These are phyloP conservation scores for Pseudochromis fuscus DNA, from an alignment of 2,797 vertebrate genomes.

Conservation along the genomic window DNA sequence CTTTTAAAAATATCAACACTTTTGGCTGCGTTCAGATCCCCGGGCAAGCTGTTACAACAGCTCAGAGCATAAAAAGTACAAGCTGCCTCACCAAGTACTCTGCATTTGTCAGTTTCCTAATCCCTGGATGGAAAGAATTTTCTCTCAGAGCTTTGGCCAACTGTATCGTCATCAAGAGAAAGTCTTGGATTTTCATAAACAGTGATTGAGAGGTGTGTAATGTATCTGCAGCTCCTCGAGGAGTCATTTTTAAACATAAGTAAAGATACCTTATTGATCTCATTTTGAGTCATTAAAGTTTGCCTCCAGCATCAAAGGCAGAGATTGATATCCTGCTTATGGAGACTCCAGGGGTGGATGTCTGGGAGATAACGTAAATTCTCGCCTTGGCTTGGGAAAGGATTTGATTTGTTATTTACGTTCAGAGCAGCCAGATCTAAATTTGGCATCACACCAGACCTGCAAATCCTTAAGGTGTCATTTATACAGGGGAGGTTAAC, in stretches of 20 bases:
- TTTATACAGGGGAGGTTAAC: conserved; percentile 55
- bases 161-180: conserved; percentile 11
- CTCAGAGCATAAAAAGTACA: conserved; percentile 5
- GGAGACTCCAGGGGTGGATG: not conserved
- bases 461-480: conserved; percentile 61
- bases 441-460: conserved; percentile 48
- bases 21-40: not conserved
- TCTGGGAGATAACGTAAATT: conserved; percentile 11
- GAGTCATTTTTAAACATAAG: conserved; percentile 4
- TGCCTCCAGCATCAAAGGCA: conserved; percentile 36
- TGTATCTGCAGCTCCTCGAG: not conserved
- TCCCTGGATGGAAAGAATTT: conserved; percentile 22
- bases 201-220: conserved; percentile 32
- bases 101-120: conserved; percentile 30
- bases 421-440: conserved; percentile 41
- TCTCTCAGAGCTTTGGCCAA: conserved; percentile 8
- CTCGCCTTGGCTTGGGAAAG: not conserved
- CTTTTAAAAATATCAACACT: not conserved
- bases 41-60: not conserved
- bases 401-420: conserved; percentile 39
- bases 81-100: conserved; percentile 6
- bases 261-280: conserved; percentile 54
- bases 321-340: conserved; percentile 22
- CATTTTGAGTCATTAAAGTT: conserved; percentile 20
- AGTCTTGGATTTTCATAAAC: conserved; percentile 24